Evolutionary conservation across 2,888 invertebrate genomes (phyloP).

Genomic region (Polyommatus iphigenia): DNA sequence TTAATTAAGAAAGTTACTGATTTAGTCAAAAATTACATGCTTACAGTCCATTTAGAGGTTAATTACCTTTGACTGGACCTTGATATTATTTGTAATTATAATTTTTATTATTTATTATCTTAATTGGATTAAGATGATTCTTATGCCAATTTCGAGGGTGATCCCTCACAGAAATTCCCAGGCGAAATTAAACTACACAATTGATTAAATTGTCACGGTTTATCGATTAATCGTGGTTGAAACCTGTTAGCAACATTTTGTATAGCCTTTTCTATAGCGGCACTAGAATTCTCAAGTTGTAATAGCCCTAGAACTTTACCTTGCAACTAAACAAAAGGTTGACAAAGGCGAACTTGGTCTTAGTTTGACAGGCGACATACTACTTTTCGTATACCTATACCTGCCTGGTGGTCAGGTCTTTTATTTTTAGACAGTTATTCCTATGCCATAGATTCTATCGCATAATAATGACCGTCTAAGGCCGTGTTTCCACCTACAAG

Average conservation of each 20-base stretch:
- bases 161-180: too few species aligned
- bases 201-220: too few species aligned
- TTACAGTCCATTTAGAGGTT: too few species aligned
- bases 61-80: too few species aligned
- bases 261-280: neutral
- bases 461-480: neutral
- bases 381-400: neutral
- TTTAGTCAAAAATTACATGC: too few species aligned
- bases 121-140: too few species aligned
- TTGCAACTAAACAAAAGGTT: slow-evolving; percentile 14
- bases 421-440: slow-evolving; percentile 11
- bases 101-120: too few species aligned
- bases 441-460: neutral
- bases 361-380: slow-evolving; percentile 13
- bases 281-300: slow-evolving; percentile 3
- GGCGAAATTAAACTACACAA: too few species aligned
- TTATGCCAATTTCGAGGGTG: too few species aligned
- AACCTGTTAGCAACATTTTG: neutral
- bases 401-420: neutral
- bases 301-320: slow-evolving; percentile 19
- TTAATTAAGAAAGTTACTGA: too few species aligned
- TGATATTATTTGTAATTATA: too few species aligned
- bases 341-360: slow-evolving; percentile 14
- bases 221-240: neutral
- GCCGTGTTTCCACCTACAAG: too few species aligned